Evolutionary conservation across 2,797 vertebrate species (phyloP).

Genomic region (Carapus acus): DNA sequence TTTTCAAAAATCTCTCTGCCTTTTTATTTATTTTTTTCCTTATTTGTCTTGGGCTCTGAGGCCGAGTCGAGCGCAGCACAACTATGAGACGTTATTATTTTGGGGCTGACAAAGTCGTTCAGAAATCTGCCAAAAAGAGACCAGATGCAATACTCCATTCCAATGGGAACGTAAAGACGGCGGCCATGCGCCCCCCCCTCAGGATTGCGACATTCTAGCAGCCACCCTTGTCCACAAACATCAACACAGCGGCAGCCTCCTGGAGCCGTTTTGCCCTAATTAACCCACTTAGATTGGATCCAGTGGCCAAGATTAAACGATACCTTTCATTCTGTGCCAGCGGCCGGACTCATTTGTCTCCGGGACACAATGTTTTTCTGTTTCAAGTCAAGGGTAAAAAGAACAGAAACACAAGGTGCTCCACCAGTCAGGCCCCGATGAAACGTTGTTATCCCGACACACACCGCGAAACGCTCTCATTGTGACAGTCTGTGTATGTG

Average conservation of each 20-base stretch:
- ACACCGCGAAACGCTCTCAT: too few relatives aligned
- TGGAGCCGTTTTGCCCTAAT: constrained; percentile 59
- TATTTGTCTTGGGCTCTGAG: too few relatives aligned
- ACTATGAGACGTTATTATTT: too few relatives aligned
- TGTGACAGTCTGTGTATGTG: too few relatives aligned
- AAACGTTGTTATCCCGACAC: background rate
- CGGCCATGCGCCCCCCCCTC: constrained; percentile 36
- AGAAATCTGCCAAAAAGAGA: too few relatives aligned
- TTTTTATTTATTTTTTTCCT: background rate
- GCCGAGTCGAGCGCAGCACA: too few relatives aligned
- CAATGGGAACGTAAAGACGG: constrained; percentile 40
- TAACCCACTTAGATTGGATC: constrained; percentile 67
- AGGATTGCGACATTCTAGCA: constrained; percentile 42
- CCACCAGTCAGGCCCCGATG: constrained; percentile 27
- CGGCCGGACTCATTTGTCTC: constrained; percentile 60
- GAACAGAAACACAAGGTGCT: constrained; percentile 46
- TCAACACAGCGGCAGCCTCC: constrained; percentile 55
- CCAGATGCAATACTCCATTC: constrained; percentile 5
- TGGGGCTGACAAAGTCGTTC: too few relatives aligned
- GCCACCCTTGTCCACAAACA: constrained; percentile 48
- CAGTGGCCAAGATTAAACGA: constrained; percentile 58
- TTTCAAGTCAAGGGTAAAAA: constrained; percentile 63
- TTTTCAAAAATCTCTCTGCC: too few relatives aligned
- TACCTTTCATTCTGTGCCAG: constrained; percentile 65
- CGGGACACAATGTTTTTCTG: constrained; percentile 48